Base-by-base conservation (phyloP, 2,113 vertebrate genomes). In the Muscicapa adusta region DNA sequence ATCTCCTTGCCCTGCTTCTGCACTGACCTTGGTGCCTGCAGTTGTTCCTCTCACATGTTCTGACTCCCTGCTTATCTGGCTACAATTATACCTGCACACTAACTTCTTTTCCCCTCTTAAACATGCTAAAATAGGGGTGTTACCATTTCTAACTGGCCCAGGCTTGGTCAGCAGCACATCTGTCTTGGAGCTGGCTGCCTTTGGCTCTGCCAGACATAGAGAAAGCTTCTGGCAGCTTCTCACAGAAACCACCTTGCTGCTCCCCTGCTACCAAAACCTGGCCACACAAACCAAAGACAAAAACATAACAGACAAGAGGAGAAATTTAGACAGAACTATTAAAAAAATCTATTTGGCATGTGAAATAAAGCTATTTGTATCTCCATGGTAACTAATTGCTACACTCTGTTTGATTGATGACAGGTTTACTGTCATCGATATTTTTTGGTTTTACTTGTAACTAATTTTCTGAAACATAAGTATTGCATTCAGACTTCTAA, bases 371-470 rank as follows among this genome's bases (percentile, higher is more conserved):
- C 17, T 75, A 65, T 85, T 75, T 91, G 31, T 10, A 45, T 92
- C 40, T 86, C 68, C 68, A 48, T 77, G 65, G 56, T 78, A 70
- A 63, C 68, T 77, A 93, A 94, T 91, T 88, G 14, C 57, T 89
- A 60, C 28, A 14, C 7, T 70, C 11, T 77, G 8, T 74, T 94
- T 91, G 70, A 93, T 18, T 74, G 83, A 85, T 86, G 82, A 56
- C 18, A 29, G 26, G 31, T 84, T 95, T 93, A 63, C 28, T 84
- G 36, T 66, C 51, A 67, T 5, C 50, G 47, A 36, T 88, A 28
- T 20, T 71, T 91, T 89, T 86, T 80, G 54, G 15, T 54, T 91
- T 92, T 91, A 71, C 7, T 79, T 92, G 77, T 60, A 63, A 66
- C 9, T 88, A 86, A 84, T 86, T 83, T 63, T 78, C 40, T 15